Base-by-base conservation (phyloP, 2,888 invertebrate species). In the Sepioteuthis lessoniana region DNA sequence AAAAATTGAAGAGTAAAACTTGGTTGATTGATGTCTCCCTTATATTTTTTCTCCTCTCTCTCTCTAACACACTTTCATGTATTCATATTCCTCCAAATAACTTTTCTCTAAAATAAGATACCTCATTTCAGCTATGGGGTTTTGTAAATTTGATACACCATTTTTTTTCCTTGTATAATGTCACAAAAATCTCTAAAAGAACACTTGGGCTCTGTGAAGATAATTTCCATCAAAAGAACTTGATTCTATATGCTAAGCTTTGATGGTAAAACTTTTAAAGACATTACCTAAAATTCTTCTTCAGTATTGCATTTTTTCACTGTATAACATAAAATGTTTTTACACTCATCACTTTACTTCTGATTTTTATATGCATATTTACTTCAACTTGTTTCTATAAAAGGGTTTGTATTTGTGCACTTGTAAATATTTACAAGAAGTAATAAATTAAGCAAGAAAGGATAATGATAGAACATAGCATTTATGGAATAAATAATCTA, bases 131-230 rank as follows among this genome's bases (percentile, higher is more conserved):
- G 55, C 55, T 21, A 55, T 55, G 55, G 55, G 4, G 55, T 55
- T 76, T n/a, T 76, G 76, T 76, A 35, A 76, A 76, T n/a, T n/a
- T 76, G 76, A 76, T 76, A 76, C n/a, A 76, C n/a, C 76, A n/a
- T n/a, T 76, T n/a, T 10, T 28, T 28, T 55, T 76, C n/a, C 13
- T n/a, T 10, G n/a, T n/a, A 76, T 76, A 76, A 76, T 76, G 76
- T 76, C 76, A 76, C 76, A n/a, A 13, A 35, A 55, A 55, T 55
- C 55, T 55, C 55, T 25, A 76, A 76, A 8, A 76, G n/a, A 76
- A 76, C n/a, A 10, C n/a, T 76, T 76, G 16, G n/a, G n/a, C n/a
- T 76, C 76, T 76, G n/a, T 76, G 76, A 76, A 76, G n/a, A 76
- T n/a, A n/a, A 76, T 76, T 76, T 76, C n/a, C 76, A 76, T 35